Conservation (phyloP, 2,797 vertebrate species). For the Hydrophis major region DNA sequence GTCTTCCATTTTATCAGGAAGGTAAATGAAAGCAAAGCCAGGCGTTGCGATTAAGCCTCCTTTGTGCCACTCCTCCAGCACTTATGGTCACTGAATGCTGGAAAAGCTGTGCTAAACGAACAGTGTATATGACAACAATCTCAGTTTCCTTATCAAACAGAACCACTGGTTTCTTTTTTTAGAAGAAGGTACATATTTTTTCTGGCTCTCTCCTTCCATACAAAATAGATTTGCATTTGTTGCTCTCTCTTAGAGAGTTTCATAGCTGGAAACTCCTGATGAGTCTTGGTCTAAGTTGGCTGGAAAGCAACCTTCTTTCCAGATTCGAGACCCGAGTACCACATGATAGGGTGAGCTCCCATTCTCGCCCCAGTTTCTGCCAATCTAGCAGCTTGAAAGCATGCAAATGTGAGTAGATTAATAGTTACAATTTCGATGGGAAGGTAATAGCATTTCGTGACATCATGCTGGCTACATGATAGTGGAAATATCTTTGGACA, state of each 20-base stretch:
- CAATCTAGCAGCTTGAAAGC: background rate
- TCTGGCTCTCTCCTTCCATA: background rate
- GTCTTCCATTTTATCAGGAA: background rate
- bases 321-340: background rate
- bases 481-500: background rate
- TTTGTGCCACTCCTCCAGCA: background rate
- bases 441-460: background rate
- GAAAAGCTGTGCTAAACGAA: background rate
- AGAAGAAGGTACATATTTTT: background rate
- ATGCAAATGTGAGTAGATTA: background rate
- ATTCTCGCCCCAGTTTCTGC: background rate
- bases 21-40: background rate
- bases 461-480: background rate
- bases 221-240: background rate
- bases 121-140: background rate
- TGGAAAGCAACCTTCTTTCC: background rate
- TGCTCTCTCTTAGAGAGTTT: background rate
- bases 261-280: background rate
- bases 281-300: background rate
- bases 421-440: background rate
- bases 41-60: accelerated
- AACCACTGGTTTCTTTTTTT: background rate
- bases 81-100: background rate
- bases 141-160: background rate
- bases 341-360: background rate